Evolutionary conservation across 1,140 invertebrate species (phyloP).

Genomic region (Drosophila truncata): DNA sequence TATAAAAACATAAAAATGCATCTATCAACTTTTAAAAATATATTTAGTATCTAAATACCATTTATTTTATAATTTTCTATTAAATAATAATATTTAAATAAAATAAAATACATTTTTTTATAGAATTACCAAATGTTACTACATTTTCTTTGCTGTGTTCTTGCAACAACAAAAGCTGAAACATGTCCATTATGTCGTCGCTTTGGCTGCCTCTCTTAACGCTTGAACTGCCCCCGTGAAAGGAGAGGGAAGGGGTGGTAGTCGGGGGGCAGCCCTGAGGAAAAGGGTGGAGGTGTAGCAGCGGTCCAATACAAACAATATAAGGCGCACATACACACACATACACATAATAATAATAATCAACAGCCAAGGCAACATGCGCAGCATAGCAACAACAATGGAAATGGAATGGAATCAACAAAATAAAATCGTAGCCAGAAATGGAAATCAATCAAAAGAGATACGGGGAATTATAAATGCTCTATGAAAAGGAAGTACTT

Average conservation of each 20-base stretch:
- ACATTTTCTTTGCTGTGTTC: constrained; percentile 4
- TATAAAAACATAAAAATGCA: too few species aligned
- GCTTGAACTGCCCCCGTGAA: constrained; percentile 57
- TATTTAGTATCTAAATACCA: too few species aligned
- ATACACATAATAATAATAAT: constrained; percentile 25
- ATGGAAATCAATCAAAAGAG: constrained; percentile 41
- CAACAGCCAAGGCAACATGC: constrained; percentile 59
- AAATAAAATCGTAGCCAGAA: constrained; percentile 48
- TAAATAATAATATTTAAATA: not conserved
- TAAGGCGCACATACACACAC: constrained; percentile 29
- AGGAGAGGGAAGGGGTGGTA: constrained; percentile 1
- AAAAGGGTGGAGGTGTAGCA: constrained; percentile 1
- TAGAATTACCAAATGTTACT: not conserved
- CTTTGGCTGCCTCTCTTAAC: constrained; percentile 64
- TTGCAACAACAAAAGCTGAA: constrained; percentile 75
- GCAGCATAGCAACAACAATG: constrained; percentile 60
- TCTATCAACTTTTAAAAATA: too few species aligned
- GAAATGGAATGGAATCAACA: constrained; percentile 56
- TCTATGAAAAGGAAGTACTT: constrained; percentile 1
- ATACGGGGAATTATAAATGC: constrained; percentile 22
- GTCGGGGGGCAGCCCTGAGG: not conserved
- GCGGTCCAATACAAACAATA: constrained; percentile 63
- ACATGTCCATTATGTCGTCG: constrained; percentile 81
- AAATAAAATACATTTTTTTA: not conserved
- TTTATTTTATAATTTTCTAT: not conserved